Evolutionary conservation across 2,113 vertebrate species (phyloP).

Genomic region (Riparia riparia): DNA sequence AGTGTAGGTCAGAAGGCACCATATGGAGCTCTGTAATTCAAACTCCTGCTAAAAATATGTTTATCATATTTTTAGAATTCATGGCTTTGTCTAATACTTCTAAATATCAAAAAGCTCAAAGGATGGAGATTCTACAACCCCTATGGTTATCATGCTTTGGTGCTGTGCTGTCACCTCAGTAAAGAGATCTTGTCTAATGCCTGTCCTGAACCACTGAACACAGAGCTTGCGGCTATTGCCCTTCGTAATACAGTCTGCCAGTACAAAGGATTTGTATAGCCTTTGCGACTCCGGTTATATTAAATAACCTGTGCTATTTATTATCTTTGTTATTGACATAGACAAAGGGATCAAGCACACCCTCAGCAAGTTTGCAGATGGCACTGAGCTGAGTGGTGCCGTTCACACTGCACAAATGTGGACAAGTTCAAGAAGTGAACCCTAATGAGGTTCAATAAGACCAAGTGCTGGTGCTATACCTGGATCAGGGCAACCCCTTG

Average conservation of each 20-base stretch:
- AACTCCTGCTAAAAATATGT: background rate
- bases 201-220: background rate
- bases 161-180: background rate
- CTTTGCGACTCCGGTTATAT: background rate
- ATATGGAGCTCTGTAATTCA: background rate
- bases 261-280: background rate
- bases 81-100: background rate
- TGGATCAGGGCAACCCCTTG: fast-evolving
- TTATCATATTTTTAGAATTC: background rate
- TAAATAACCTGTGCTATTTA: background rate
- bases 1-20: background rate
- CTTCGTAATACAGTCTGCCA: background rate
- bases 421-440: background rate
- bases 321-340: background rate
- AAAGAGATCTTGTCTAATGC: background rate
- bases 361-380: background rate
- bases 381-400: background rate
- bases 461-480: background rate
- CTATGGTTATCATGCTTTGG: fast-evolving
- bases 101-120: background rate
- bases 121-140: background rate
- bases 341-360: background rate
- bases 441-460: background rate
- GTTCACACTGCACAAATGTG: background rate
- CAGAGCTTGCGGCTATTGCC: background rate